A percentile compares a stretch with the other conserved stretches of the same genome.
Conservation (phyloP, 2,888 invertebrate species). For the Steromphala cineraria region DNA sequence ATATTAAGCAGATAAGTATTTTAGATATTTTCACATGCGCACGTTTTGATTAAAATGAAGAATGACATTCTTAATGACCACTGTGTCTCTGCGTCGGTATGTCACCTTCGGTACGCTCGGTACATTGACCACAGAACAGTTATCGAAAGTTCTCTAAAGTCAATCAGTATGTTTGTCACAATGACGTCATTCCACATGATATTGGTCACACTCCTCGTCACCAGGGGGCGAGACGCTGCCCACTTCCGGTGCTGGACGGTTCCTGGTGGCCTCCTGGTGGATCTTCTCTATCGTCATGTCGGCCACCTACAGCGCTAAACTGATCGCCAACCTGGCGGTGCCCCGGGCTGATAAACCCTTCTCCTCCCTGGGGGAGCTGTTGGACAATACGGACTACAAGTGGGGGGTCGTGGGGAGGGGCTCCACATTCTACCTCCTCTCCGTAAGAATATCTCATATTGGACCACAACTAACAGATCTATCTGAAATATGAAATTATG, state of each 20-base stretch:
- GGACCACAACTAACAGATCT: too few relatives aligned
- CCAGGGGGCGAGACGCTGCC: neutral
- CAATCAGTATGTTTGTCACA: neutral
- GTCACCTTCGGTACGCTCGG: too few relatives aligned
- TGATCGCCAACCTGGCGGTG: neutral
- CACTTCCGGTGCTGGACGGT: neutral
- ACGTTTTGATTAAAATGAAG: too few relatives aligned
- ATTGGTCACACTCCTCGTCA: neutral
- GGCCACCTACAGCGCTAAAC: constrained; percentile 1
- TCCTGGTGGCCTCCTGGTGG: neutral
- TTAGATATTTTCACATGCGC: too few relatives aligned
- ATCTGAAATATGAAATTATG: too few relatives aligned
- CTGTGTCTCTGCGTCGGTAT: too few relatives aligned
- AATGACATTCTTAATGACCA: too few relatives aligned
- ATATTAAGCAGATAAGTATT: too few relatives aligned
- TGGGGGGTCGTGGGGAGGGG: constrained; percentile 5
- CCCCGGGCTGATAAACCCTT: neutral
- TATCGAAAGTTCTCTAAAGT: neutral
- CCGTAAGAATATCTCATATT: too few relatives aligned
- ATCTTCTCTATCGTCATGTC: constrained; percentile 4
- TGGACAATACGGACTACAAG: neutral
- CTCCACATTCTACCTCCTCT: neutral
- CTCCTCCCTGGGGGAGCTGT: neutral
- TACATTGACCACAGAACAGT: too few relatives aligned
- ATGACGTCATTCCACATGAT: too few relatives aligned